Base-by-base conservation (phyloP, 2,888 invertebrate species). In the Fragum fragum region DNA sequence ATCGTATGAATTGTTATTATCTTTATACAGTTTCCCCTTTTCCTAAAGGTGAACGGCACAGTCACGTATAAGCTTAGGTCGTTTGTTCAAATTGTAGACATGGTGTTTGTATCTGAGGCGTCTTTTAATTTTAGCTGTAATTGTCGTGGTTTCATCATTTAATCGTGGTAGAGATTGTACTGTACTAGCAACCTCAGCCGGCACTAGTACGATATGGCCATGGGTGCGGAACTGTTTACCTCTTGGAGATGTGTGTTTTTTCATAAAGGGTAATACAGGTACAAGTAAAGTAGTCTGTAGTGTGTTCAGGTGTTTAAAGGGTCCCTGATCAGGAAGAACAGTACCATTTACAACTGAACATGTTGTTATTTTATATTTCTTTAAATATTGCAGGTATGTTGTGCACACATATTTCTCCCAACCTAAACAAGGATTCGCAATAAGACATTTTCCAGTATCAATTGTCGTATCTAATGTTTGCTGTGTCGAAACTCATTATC, bases 181-280 rank as follows among this genome's bases (percentile, higher is more conserved):
- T 72, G 87, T 83, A 23, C 73, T 81, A 2, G 57, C 52, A n/a
- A 83, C 73, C 79, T 87, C 77, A 53, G 79, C 61, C 39, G 87
- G 81, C 28, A 81, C 82, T 55, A 80, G 59, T n/a, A 85, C 87
- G 70, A 87, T 76, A 68, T 85, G 85, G 57, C 85, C 87, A 53
- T 57, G 55, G 7, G 83, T 57, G n/a, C 57, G 28, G 7, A 63
- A 63, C 32, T 83, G 79, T 39, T 71, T 68, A 53, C 87, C 87
- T 66, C 78, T 52, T 21, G 78, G 75, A 23, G 75, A 76, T 69
- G 85, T 39, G 47, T 83, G 79, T 11, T 85, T 55, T 36, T 78
- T 61, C 78, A 78, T 78, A 29, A 78, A 78, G 9, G 78, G 78
- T 5, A 78, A 53, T 39, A 72, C 11, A 28, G 61, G 71, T 26